Evolutionary conservation across 2,888 invertebrate genomes (phyloP).

Genomic region (Andrena chrysosceles): DNA sequence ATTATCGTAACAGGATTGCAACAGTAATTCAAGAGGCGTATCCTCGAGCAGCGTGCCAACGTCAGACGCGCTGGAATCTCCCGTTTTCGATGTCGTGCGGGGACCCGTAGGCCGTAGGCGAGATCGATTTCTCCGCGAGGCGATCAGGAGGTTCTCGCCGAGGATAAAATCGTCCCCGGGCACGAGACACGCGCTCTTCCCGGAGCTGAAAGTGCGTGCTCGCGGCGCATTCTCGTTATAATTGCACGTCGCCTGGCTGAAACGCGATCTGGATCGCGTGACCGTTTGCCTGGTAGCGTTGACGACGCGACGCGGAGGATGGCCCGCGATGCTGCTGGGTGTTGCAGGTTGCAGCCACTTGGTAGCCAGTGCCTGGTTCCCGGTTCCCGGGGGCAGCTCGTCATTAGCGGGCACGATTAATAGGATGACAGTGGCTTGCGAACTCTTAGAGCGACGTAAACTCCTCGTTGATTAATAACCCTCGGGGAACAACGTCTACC

Average conservation of each 20-base stretch:
- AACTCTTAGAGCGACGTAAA: conserved; percentile 50
- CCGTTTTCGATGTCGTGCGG: conserved; percentile 63
- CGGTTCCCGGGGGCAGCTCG: conserved; percentile 43
- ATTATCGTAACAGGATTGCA: conserved; percentile 65
- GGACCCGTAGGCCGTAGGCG: conserved; percentile 68
- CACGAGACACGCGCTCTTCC: conserved; percentile 63
- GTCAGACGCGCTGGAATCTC: conserved; percentile 49
- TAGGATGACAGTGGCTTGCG: conserved; percentile 68
- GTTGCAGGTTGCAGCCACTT: conserved; percentile 26
- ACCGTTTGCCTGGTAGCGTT: conserved; percentile 62
- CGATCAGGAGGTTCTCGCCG: conserved; percentile 34
- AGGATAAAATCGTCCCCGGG: conserved; percentile 56
- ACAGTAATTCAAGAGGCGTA: conserved; percentile 58
- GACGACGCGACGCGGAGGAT: conserved; percentile 35
- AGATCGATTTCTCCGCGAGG: conserved; percentile 67
- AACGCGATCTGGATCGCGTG: conserved; percentile 80
- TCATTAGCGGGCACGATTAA: conserved; percentile 78
- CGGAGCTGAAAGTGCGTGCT: conserved; percentile 75
- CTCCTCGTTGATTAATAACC: conserved; percentile 69
- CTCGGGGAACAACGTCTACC: conserved; percentile 28
- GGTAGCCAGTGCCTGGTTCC: conserved; percentile 35
- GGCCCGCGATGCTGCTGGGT: conserved; percentile 29
- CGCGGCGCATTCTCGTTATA: conserved; percentile 80
- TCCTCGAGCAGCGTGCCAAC: conserved; percentile 41
- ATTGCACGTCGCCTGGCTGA: conserved; percentile 76